Percentiles rank a stretch among this genome's conserved stretches.
phyloP scores from a whole-genome alignment of 1,140 invertebrate genomes.

The Calliphora vicina region DNA sequence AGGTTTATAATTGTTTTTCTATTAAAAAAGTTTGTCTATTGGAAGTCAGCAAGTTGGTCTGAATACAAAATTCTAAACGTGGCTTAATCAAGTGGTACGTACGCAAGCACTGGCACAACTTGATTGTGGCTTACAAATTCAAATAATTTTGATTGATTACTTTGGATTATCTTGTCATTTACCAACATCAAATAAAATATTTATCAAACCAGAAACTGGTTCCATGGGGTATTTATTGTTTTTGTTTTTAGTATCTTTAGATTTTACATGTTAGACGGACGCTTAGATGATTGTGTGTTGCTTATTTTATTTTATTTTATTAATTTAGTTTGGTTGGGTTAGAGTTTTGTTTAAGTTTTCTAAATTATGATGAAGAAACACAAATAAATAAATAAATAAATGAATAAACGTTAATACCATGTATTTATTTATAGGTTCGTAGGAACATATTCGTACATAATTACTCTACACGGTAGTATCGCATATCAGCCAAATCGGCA shows the following conservation, averaged over 20 bases:
- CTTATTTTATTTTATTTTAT: background rate
- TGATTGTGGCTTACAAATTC: constrained; percentile 62
- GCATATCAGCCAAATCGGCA: constrained; percentile 13
- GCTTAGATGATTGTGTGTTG: background rate
- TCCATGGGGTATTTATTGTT: constrained; percentile 44
- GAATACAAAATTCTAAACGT: background rate
- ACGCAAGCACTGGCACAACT: constrained; percentile 36
- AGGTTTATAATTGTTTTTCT: constrained; percentile 13
- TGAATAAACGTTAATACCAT: constrained; percentile 1
- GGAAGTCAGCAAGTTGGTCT: background rate
- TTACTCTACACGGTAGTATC: constrained; percentile 31
- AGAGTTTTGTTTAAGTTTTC: background rate
- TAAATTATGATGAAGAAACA: constrained; percentile 1
- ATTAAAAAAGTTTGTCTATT: background rate
- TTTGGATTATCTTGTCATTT: constrained; percentile 64
- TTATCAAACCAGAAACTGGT: constrained; percentile 61
- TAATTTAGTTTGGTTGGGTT: background rate
- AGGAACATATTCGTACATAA: constrained; percentile 12
- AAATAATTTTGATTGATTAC: constrained; percentile 64
- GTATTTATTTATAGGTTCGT: constrained; percentile 14
- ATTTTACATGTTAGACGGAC: background rate
- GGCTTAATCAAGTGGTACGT: constrained; percentile 3
- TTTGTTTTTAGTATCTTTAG: background rate
- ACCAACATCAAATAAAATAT: constrained; percentile 63
- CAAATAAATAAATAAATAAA: background rate